Evolutionary conservation across 2,113 vertebrate genomes (phyloP).

Genomic region (Spermophilus dauricus): DNA sequence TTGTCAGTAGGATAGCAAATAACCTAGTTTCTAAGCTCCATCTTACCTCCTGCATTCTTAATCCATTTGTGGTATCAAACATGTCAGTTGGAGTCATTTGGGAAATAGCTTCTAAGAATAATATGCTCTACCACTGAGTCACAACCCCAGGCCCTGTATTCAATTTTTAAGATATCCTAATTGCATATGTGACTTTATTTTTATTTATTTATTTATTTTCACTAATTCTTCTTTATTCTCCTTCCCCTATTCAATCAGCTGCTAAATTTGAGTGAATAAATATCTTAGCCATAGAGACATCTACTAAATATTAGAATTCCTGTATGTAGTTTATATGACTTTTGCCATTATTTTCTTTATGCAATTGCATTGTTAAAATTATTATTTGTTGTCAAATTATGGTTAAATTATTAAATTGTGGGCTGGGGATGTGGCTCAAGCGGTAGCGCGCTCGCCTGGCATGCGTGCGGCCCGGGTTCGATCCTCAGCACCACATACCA

Average conservation of each 20-base stretch:
- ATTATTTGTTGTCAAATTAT: no score
- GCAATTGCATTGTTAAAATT: neutral
- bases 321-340: neutral
- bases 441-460: no score
- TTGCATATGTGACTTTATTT: no score
- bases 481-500: no score
- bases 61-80: slow-evolving; percentile 5
- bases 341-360: neutral
- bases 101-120: slow-evolving; percentile 17
- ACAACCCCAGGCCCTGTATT: no score
- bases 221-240: neutral
- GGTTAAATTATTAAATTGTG: no score
- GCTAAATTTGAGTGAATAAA: neutral
- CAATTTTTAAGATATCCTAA: neutral
- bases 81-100: slow-evolving; percentile 3
- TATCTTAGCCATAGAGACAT: neutral
- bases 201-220: no score
- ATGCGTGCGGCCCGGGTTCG: no score
- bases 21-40: neutral
- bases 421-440: no score
- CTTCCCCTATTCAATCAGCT: neutral
- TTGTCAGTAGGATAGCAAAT: neutral
- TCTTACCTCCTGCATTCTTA: slow-evolving; percentile 15
- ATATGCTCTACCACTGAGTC: no score
- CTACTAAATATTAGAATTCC: neutral